A percentile compares a stretch with the other conserved stretches of the same genome.
Evolutionary conservation across 2,888 invertebrate species (phyloP).

Genomic region (Eupithecia vulgata): DNA sequence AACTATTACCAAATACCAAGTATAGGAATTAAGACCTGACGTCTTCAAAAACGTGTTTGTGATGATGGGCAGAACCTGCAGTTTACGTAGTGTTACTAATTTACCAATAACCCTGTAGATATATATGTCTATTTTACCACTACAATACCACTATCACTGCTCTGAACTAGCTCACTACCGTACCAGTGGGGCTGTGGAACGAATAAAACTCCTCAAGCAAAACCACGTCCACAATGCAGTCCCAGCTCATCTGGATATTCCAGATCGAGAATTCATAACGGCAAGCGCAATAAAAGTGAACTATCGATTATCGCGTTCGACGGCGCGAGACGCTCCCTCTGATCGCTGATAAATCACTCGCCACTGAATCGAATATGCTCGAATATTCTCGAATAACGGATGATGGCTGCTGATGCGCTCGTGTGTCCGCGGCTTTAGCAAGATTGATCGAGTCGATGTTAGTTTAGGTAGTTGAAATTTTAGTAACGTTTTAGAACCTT

Average conservation of each 20-base stretch:
- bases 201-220: constrained; percentile 2
- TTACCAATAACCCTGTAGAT: too few species aligned
- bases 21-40: too few species aligned
- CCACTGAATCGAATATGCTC: constrained; percentile 57
- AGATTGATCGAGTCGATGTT: constrained; percentile 50
- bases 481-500: constrained; percentile 15
- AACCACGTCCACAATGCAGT: constrained; percentile 23
- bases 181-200: neutral
- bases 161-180: neutral
- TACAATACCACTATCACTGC: neutral
- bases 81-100: too few species aligned
- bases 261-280: constrained; percentile 32
- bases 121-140: neutral
- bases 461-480: constrained; percentile 16
- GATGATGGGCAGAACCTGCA: too few species aligned
- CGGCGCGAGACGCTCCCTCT: constrained; percentile 67
- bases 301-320: constrained; percentile 72
- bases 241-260: constrained; percentile 1
- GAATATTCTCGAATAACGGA: constrained; percentile 56
- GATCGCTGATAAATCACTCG: constrained; percentile 73
- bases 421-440: constrained; percentile 53
- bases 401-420: constrained; percentile 57
- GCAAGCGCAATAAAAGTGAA: constrained; percentile 65
- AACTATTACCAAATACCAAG: too few species aligned
- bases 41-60: too few species aligned